Conservation (phyloP, 1,140 invertebrate genomes). For the Lepidostoma basale region DNA sequence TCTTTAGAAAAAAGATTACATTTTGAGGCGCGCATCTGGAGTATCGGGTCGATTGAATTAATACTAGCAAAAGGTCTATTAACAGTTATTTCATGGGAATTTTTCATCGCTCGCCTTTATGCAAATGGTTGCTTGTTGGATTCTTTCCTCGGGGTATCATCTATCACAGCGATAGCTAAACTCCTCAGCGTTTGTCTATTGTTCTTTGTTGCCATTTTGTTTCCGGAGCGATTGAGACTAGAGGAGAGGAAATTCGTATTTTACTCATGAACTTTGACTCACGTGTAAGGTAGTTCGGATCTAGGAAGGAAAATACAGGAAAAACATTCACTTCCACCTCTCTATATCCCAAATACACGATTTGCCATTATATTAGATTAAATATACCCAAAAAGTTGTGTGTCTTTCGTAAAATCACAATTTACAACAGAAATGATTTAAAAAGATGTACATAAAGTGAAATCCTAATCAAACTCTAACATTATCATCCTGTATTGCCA, state of each 20-base stretch:
- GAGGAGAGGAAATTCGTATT: not conserved
- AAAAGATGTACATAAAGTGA: no score
- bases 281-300: no score
- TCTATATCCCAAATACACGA: no score
- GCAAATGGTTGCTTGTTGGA: constrained; percentile 8
- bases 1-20: not conserved
- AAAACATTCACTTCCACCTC: no score
- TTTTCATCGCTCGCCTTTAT: constrained; percentile 5
- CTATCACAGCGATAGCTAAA: not conserved
- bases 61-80: constrained; percentile 5
- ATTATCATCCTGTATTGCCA: no score
- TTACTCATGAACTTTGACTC: constrained; percentile 19
- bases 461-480: no score
- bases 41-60: constrained; percentile 31
- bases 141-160: not conserved
- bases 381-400: no score
- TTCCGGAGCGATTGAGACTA: not conserved
- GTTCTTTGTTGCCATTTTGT: constrained; percentile 5
- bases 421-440: no score
- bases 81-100: constrained; percentile 30
- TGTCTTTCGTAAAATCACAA: no score
- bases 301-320: no score
- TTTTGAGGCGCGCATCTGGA: constrained; percentile 14
- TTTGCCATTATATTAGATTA: no score
- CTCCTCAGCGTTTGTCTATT: constrained; percentile 8